Evolutionary conservation across 2,113 vertebrate genomes (phyloP).

Genomic region (Engraulis encrasicolus): DNA sequence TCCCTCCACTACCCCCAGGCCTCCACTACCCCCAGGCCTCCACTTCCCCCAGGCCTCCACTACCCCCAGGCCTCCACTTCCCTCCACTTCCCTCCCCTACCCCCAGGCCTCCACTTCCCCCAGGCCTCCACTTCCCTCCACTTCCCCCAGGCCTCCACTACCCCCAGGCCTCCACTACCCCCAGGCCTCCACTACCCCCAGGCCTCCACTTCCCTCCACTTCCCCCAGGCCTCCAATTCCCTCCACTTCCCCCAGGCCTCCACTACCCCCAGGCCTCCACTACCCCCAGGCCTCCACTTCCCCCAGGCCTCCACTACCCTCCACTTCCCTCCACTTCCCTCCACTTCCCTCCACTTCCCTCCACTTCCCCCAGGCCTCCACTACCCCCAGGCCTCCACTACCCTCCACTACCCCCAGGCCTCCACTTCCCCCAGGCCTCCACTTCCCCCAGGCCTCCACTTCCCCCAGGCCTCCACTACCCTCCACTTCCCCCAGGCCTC

Average conservation of each 20-base stretch:
- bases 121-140: too few relatives aligned
- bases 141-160: background rate
- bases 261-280: background rate
- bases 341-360: background rate
- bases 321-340: background rate
- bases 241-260: slow-evolving; percentile 3
- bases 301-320: slow-evolving; percentile 2
- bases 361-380: too few relatives aligned
- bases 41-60: too few relatives aligned
- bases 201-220: background rate
- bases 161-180: too few relatives aligned
- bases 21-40: background rate
- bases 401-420: too few relatives aligned
- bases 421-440: too few relatives aligned
- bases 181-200: background rate
- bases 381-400: background rate
- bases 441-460: background rate
- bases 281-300: too few relatives aligned
- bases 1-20: background rate
- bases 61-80: background rate
- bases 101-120: background rate
- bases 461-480: too few relatives aligned
- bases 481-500: slow-evolving; percentile 3
- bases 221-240: background rate
- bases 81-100: background rate